phyloP scores from a whole-genome alignment of 2,797 vertebrate species.

The Hydrophis major region DNA sequence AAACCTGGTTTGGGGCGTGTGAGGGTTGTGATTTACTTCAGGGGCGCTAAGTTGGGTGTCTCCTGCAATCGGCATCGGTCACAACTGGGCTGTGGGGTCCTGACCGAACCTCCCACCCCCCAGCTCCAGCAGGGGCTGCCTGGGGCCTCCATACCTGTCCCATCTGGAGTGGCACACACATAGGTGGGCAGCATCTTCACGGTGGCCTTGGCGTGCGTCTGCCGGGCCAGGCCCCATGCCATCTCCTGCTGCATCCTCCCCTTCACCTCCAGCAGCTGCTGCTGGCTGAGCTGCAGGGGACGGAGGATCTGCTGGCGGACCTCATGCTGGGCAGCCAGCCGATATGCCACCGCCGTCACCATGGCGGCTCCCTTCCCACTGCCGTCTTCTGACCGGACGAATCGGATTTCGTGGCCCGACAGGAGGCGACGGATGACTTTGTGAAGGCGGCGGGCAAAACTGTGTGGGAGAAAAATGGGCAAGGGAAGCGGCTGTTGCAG shows the following conservation, averaged over 20 bases:
- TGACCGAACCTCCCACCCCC: not conserved
- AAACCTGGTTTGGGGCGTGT: not conserved
- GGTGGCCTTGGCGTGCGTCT: conserved; percentile 73
- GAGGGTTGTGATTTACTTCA: not conserved
- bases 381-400: conserved; percentile 88
- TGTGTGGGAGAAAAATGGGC: conserved; percentile 23
- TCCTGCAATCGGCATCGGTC: not conserved
- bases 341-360: conserved; percentile 93
- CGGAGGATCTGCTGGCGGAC: conserved; percentile 83
- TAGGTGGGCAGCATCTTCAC: conserved; percentile 96
- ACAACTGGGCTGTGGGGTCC: no score
- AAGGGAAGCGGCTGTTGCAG: not conserved
- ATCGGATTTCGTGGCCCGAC: conserved; percentile 90
- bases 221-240: conserved; percentile 77
- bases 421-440: conserved; percentile 88
- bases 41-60: not conserved
- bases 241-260: conserved; percentile 82
- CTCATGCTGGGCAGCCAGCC: conserved; percentile 82
- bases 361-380: conserved; percentile 96
- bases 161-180: conserved; percentile 87
- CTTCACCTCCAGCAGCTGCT: conserved; percentile 90
- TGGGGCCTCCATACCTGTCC: conserved; percentile 77
- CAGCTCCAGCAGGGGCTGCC: not conserved
- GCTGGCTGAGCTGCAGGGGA: conserved; percentile 76
- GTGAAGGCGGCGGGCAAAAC: conserved; percentile 87